Evolutionary conservation across 2,113 vertebrate genomes (phyloP).

Genomic region (Ivindomyrus marchei): DNA sequence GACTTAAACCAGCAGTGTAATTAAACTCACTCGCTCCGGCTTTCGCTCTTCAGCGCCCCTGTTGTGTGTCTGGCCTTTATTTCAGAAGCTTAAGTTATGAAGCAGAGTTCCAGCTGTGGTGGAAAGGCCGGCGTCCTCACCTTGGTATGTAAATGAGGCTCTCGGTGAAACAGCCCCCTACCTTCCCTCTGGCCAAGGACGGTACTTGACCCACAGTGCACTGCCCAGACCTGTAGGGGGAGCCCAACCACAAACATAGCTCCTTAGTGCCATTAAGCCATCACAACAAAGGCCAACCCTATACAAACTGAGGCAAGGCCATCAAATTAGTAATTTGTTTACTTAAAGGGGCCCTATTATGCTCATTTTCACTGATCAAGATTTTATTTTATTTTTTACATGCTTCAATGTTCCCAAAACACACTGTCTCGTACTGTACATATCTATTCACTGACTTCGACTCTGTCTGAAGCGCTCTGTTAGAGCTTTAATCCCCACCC

Average conservation of each 20-base stretch:
- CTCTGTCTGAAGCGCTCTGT: background rate
- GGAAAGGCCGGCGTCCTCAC: background rate
- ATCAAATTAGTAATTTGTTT: background rate
- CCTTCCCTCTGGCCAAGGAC: slow-evolving; percentile 46
- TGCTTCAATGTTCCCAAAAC: background rate
- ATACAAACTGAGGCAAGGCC: background rate
- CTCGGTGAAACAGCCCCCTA: slow-evolving; percentile 44
- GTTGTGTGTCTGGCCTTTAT: background rate
- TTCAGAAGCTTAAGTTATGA: background rate
- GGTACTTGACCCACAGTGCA: slow-evolving; percentile 53
- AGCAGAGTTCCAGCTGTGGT: background rate
- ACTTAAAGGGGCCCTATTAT: background rate
- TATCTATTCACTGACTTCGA: background rate
- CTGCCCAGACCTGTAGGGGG: slow-evolving; percentile 17
- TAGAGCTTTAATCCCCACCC: background rate
- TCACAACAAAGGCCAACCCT: background rate
- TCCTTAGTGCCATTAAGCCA: background rate
- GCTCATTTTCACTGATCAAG: background rate
- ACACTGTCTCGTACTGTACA: background rate
- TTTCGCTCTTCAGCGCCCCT: background rate
- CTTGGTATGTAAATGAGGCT: slow-evolving; percentile 44
- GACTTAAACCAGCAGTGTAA: background rate
- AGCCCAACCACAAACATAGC: background rate
- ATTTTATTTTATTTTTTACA: background rate
- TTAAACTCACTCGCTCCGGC: background rate